A percentile compares a stretch with the other conserved stretches of the same genome.
Evolutionary conservation across 2,888 invertebrate species (phyloP).

Genomic region (Drosophila kuntzei): DNA sequence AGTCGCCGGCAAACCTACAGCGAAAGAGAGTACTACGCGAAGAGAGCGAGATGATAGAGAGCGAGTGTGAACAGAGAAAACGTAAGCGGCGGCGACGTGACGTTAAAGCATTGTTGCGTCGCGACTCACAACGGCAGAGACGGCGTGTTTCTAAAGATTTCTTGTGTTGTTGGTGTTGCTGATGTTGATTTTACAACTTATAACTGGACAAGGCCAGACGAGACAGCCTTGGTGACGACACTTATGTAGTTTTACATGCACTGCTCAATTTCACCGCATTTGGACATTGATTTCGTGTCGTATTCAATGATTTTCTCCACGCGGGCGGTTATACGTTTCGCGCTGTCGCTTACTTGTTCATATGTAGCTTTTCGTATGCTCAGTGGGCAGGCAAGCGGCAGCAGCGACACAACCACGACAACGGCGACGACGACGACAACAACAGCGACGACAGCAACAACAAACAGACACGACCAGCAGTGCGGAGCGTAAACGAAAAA

Average conservation of each 20-base stretch:
- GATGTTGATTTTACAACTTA: slow-evolving; percentile 10
- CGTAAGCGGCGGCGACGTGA: slow-evolving; percentile 44
- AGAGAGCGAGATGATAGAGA: slow-evolving; percentile 31
- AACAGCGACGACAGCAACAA: slow-evolving; percentile 66
- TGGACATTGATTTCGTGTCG: slow-evolving; percentile 6
- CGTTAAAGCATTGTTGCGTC: slow-evolving; percentile 26
- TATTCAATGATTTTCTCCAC: slow-evolving; percentile 32
- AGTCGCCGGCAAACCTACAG: slow-evolving; percentile 66
- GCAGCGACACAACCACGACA: slow-evolving; percentile 43
- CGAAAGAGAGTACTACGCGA: slow-evolving; percentile 48
- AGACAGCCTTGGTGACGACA: slow-evolving; percentile 27
- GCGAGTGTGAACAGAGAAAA: slow-evolving; percentile 50
- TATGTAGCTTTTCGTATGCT: slow-evolving; percentile 44
- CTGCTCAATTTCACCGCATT: slow-evolving; percentile 14
- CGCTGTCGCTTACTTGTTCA: slow-evolving; percentile 41
- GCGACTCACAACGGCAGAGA: slow-evolving; percentile 8
- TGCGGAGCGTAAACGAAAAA: slow-evolving; percentile 77
- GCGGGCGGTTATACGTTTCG: slow-evolving; percentile 39
- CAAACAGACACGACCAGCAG: slow-evolving; percentile 76
- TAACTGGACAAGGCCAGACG: slow-evolving; percentile 18
- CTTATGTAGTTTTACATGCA: slow-evolving; percentile 8
- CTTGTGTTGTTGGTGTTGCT: slow-evolving; percentile 16
- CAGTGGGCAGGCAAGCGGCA: slow-evolving; percentile 39
- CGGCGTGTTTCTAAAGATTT: slow-evolving; percentile 31
- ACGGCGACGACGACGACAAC: slow-evolving; percentile 34